Conservation (phyloP, 53 echinoderm and acorn worm genomes). For the Holothuria scabra region DNA sequence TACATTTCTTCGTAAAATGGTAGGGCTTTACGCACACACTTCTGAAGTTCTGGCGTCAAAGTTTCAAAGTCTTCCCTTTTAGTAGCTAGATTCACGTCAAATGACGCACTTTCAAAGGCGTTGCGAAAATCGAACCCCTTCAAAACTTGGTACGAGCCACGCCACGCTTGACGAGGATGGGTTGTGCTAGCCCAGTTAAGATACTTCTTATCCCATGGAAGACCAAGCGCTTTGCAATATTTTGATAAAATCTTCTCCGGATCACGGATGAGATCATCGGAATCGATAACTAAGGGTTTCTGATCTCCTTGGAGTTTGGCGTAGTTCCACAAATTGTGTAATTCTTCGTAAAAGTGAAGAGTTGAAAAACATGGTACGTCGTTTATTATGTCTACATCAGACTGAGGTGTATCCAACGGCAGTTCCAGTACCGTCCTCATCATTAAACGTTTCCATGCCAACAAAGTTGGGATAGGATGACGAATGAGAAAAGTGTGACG, state of each 20-base stretch:
- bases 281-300: conserved; percentile 12
- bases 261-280: conserved; percentile 1
- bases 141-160: conserved; percentile 28
- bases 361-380: conserved; percentile 12
- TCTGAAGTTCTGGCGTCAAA: conserved; percentile 11
- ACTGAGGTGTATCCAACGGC: background rate
- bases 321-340: conserved; percentile 10
- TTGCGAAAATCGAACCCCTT: background rate
- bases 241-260: background rate
- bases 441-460: conserved; percentile 12
- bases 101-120: background rate
- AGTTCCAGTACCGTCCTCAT: background rate
- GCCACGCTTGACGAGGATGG: conserved; percentile 16
- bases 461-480: conserved; percentile 16
- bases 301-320: background rate
- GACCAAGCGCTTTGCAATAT: background rate
- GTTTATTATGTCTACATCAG: conserved; percentile 2
- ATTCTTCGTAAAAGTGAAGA: conserved; percentile 14
- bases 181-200: background rate
- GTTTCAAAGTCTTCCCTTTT: background rate
- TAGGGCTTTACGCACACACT: background rate
- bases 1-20: conserved; percentile 23
- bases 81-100: background rate
- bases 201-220: conserved; percentile 30
- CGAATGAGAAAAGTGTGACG: conserved; percentile 26